These are phyloP conservation scores for Scaptodrosophila lebanonensis DNA, from an alignment of 1,140 invertebrate genomes.

Conservation along the genomic window DNA sequence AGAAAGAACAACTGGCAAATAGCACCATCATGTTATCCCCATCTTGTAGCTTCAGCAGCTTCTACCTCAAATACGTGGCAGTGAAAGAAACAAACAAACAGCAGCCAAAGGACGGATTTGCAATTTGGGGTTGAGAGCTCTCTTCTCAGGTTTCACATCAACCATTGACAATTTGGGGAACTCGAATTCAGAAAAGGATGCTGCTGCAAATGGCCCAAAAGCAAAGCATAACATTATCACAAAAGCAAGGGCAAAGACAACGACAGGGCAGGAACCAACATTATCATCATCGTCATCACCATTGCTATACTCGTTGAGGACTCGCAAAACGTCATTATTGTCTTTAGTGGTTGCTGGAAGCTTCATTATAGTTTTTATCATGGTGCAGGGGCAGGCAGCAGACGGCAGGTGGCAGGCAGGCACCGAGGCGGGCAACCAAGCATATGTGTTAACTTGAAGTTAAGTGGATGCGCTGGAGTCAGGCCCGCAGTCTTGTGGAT, in stretches of 20 bases:
- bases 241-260: constrained; percentile 6
- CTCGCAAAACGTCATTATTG: too few relatives aligned
- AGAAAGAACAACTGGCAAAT: constrained; percentile 1
- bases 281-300: constrained; percentile 34
- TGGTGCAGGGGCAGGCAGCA: too few relatives aligned
- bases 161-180: constrained; percentile 52
- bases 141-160: constrained; percentile 26
- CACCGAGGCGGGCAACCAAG: constrained; percentile 52
- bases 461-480: constrained; percentile 54
- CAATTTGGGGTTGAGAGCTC: constrained; percentile 8
- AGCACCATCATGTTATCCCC: constrained; percentile 4
- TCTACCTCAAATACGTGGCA: too few relatives aligned
- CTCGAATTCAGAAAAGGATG: constrained; percentile 10
- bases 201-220: background rate
- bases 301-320: constrained; percentile 17
- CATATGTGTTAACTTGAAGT: constrained; percentile 70
- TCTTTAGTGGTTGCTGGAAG: background rate
- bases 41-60: constrained; percentile 15
- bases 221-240: background rate
- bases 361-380: background rate
- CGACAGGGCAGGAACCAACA: constrained; percentile 6
- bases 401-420: constrained; percentile 18
- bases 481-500: background rate
- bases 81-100: too few relatives aligned
- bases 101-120: constrained; percentile 13